phyloP scores from a whole-genome alignment of 2,113 vertebrate species.

The Sebastes fasciatus region DNA sequence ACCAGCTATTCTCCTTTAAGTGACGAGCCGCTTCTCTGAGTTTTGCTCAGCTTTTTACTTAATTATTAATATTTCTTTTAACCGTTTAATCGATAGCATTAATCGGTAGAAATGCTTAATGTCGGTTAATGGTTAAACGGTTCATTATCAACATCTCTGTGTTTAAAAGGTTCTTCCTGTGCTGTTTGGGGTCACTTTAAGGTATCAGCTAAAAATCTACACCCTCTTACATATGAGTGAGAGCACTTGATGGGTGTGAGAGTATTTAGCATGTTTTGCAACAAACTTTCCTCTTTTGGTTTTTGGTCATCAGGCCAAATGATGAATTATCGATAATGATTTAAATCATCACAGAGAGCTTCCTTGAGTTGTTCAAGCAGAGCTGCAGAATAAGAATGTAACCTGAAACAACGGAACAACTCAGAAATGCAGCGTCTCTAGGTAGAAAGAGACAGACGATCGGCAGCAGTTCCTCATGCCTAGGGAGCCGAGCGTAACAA shows the following conservation, averaged over 20 bases:
- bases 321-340: neutral
- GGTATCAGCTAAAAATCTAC: too few species aligned
- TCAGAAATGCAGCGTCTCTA: neutral
- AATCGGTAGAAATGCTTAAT: too few species aligned
- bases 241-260: neutral
- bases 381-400: slow-evolving; percentile 3
- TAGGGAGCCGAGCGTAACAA: neutral
- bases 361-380: neutral
- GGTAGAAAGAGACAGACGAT: neutral
- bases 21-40: too few species aligned
- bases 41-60: too few species aligned
- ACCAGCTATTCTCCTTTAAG: too few species aligned
- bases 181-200: too few species aligned
- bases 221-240: too few species aligned
- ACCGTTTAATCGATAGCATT: too few species aligned
- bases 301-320: neutral
- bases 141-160: too few species aligned
- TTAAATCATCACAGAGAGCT: neutral
- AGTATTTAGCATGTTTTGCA: neutral
- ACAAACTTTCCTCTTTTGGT: neutral
- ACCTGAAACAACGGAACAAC: neutral
- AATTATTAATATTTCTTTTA: too few species aligned
- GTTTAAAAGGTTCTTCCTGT: too few species aligned
- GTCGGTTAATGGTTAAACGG: too few species aligned
- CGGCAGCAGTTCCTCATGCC: slow-evolving; percentile 5